Evolutionary conservation across 2,113 vertebrate species (phyloP).

Genomic region (Chloebia gouldiae): DNA sequence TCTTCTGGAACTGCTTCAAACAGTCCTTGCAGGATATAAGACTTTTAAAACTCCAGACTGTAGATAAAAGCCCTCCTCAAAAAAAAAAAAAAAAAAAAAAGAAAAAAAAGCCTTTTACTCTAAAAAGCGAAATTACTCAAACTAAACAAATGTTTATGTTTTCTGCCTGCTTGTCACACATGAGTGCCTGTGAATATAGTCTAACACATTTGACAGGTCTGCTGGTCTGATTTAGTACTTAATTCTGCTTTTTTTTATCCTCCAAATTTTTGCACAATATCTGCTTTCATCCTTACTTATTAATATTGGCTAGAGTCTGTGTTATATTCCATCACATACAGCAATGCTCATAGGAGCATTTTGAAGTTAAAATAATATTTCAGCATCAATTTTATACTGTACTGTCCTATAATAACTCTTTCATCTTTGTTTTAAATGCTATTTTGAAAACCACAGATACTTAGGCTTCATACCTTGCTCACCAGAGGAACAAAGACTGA

Average conservation of each 20-base stretch:
- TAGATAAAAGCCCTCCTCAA: conserved; percentile 31
- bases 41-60: conserved; percentile 47
- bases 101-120: neutral
- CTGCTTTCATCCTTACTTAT: conserved; percentile 45
- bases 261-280: conserved; percentile 21
- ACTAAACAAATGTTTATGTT: conserved; percentile 65
- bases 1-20: conserved; percentile 62
- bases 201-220: conserved; percentile 68
- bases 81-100: neutral
- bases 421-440: conserved; percentile 28
- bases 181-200: conserved; percentile 62
- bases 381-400: neutral
- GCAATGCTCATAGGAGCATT: neutral
- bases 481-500: conserved; percentile 44
- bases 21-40: conserved; percentile 21
- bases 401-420: neutral
- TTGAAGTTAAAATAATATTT: conserved; percentile 35
- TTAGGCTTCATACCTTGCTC: conserved; percentile 32
- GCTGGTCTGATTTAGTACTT: conserved; percentile 43
- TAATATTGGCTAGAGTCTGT: conserved; percentile 4
- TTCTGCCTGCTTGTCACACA: conserved; percentile 52
- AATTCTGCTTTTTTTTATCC: neutral
- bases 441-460: conserved; percentile 19
- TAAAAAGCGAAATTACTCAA: conserved; percentile 12
- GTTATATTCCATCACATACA: neutral